Conservation (phyloP, 2,113 vertebrate genomes). For the Ahaetulla prasina region DNA sequence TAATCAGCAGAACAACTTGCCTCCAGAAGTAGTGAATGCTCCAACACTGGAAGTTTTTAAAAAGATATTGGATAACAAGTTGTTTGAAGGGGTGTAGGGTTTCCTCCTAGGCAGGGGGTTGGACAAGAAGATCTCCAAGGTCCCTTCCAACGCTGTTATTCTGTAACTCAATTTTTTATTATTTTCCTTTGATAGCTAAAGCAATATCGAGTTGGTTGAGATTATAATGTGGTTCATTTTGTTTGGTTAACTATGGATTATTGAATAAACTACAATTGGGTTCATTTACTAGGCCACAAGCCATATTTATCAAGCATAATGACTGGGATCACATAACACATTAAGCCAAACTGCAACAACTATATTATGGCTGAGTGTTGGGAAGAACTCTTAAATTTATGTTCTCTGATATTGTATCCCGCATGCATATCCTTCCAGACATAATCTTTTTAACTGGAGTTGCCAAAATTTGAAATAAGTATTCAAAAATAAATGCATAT, state of each 20-base stretch:
- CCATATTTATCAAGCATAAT: not conserved
- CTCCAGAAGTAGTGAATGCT: no score
- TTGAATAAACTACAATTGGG: not conserved
- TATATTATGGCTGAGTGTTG: not conserved
- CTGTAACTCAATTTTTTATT: not conserved
- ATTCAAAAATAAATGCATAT: not conserved
- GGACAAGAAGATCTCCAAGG: no score
- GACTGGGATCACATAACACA: not conserved
- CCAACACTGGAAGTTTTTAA: no score
- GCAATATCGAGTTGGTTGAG: not conserved
- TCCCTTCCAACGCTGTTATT: no score
- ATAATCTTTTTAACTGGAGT: not conserved
- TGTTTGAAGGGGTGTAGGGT: no score
- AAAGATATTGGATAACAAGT: no score
- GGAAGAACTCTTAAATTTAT: not conserved
- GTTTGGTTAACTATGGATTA: not conserved
- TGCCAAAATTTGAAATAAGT: not conserved
- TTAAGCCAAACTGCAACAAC: not conserved
- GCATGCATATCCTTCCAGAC: not conserved
- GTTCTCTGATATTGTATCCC: not conserved
- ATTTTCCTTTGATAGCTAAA: not conserved
- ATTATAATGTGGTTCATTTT: not conserved
- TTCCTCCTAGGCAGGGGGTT: no score
- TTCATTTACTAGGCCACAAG: not conserved
- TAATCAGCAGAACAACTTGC: no score